A percentile compares a stretch with the other conserved stretches of the same genome.
These are phyloP conservation scores for Sylvicola cinctus DNA, from an alignment of 2,888 invertebrate species.

Conservation along the genomic window DNA sequence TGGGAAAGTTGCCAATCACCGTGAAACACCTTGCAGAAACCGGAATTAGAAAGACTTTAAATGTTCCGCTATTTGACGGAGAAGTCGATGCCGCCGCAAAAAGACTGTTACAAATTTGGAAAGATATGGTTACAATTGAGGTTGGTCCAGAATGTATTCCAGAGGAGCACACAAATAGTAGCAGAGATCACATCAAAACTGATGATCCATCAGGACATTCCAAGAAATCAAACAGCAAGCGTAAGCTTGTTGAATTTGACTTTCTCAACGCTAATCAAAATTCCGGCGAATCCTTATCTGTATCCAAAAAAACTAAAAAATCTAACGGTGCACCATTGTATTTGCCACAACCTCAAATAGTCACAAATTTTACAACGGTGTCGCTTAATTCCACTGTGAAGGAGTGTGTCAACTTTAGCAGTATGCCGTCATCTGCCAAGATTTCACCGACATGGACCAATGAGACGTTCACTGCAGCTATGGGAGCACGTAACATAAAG, in stretches of 20 bases:
- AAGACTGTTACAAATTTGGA: constrained; percentile 70
- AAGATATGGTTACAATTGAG: constrained; percentile 64
- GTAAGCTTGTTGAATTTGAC: too few relatives aligned
- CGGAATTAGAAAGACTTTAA: constrained; percentile 78
- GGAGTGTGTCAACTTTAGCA: constrained; percentile 18
- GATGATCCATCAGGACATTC: too few relatives aligned
- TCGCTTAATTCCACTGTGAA: constrained; percentile 32
- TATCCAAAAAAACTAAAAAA: not conserved
- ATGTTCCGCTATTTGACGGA: constrained; percentile 58
- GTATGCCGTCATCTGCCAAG: constrained; percentile 8
- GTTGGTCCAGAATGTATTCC: too few relatives aligned
- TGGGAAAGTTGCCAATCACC: constrained; percentile 53
- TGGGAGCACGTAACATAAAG: too few relatives aligned
- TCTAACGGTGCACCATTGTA: constrained; percentile 34
- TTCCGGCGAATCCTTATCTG: too few relatives aligned
- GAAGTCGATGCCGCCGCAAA: constrained; percentile 65
- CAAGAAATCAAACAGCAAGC: too few relatives aligned
- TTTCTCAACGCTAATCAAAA: too few relatives aligned
- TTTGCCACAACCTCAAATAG: constrained; percentile 47
- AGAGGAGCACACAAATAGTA: too few relatives aligned
- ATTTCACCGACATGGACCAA: constrained; percentile 24
- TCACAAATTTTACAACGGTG: constrained; percentile 63
- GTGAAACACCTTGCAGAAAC: constrained; percentile 70
- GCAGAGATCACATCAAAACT: too few relatives aligned
- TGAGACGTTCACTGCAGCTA: too few relatives aligned